Base-by-base conservation (phyloP, 2,888 invertebrate species). In the Pollenia angustigena region DNA sequence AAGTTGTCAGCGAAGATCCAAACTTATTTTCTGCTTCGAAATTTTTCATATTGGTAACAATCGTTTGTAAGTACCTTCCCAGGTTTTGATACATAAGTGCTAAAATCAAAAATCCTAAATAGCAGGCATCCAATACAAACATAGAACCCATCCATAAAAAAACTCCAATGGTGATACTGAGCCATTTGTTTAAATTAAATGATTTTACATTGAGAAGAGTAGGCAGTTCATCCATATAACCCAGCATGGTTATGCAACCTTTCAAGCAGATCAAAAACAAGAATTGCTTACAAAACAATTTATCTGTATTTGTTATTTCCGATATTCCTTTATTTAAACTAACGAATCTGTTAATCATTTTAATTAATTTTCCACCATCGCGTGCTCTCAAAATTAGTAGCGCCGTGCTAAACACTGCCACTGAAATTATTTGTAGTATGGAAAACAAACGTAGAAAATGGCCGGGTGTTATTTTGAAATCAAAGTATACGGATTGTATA, bases 141-240 rank as follows among this genome's bases (percentile, higher is more conserved):
- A 91, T 88, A 0, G 90, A 90, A 71, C 91, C 90, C 75, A 91
- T 56, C 91, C 91, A 91, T 81, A 91, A 81, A 78, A 90, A 92
- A 0, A 89, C 85, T 68, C 90, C 90, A 40, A 89, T 60, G 12
- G 16, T 48, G 9, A 68, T 68, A 44, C 18, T 68, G 8, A 81
- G 44, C 56, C 66, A 56, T 11, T 58, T 42, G 50, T 75, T 74
- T 46, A 81, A 58, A 50, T 23, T 14, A 54, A 62, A 1, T 87
- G 46, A 50, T 14, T 1, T 58, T 44, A 16, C 52, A 11, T 40
- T 78, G 44, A 23, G 52, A 44, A 91, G 56, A 11, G 89, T 83
- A 8, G 89, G 87, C 56, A 91, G 11, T 81, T 91, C 91, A 50
- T 90, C 88, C 6, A 89, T 64, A 23, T 87, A 89, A 4, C 92